These are phyloP conservation scores for Conistra vaccinii DNA, from an alignment of 2,888 invertebrate genomes.

Conservation along the genomic window DNA sequence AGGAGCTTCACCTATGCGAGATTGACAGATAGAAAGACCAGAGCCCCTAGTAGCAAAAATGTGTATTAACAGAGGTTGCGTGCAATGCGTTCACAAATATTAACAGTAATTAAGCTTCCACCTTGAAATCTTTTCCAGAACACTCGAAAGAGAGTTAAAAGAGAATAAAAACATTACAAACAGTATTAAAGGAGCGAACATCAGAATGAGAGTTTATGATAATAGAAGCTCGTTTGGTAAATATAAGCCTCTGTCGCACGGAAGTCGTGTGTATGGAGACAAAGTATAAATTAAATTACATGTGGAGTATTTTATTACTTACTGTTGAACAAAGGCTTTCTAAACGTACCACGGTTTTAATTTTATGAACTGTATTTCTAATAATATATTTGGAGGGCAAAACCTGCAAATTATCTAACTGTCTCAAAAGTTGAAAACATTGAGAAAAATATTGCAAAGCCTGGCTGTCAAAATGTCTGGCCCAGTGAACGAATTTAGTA, in stretches of 20 bases:
- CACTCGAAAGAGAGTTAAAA: neutral
- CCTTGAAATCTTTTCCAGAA: neutral
- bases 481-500: neutral
- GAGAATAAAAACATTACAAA: neutral
- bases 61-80: too few relatives aligned
- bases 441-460: neutral
- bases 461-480: neutral
- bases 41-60: too few relatives aligned
- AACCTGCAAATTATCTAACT: neutral
- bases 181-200: neutral
- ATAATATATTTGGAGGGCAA: neutral
- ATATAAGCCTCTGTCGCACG: neutral
- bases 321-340: neutral
- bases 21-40: too few relatives aligned
- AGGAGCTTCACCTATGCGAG: too few relatives aligned
- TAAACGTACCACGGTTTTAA: neutral
- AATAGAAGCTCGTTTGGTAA: neutral
- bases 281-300: neutral
- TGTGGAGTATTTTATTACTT: neutral
- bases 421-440: neutral
- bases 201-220: neutral
- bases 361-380: neutral
- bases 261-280: neutral
- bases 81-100: too few relatives aligned
- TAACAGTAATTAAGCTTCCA: neutral